Evolutionary conservation across 2,888 invertebrate genomes (phyloP).

Genomic region (Tetheella fluctuosa): DNA sequence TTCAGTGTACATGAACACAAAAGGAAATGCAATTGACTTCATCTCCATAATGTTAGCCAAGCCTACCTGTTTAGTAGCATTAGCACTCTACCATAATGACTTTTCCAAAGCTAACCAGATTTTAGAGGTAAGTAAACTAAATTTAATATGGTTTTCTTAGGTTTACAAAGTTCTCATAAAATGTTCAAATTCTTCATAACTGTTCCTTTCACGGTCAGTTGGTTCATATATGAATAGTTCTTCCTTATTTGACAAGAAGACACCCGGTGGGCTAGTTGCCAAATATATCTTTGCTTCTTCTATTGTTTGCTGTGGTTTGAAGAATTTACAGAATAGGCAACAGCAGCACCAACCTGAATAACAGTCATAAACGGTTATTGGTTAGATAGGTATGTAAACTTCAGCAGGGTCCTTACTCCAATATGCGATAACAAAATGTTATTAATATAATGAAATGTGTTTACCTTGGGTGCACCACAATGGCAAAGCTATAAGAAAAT

Average conservation of each 20-base stretch:
- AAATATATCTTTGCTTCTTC: constrained; percentile 82
- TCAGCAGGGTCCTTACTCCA: not conserved
- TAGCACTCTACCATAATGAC: constrained; percentile 89
- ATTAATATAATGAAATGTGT: not conserved
- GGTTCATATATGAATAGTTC: constrained; percentile 76
- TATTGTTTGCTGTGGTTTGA: constrained; percentile 82
- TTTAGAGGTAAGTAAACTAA: constrained; percentile 89
- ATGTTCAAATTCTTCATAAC: constrained; percentile 82
- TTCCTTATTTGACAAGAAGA: constrained; percentile 60
- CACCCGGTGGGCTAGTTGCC: constrained; percentile 83
- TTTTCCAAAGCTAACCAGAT: constrained; percentile 90
- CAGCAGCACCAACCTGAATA: constrained; percentile 86
- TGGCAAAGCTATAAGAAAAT: constrained; percentile 60
- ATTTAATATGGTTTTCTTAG: constrained; percentile 6
- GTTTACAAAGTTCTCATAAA: constrained; percentile 78
- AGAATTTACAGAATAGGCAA: constrained; percentile 83
- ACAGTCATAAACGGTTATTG: not conserved
- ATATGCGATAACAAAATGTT: no score
- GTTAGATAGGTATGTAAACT: not conserved
- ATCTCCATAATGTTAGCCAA: constrained; percentile 89
- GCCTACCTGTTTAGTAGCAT: constrained; percentile 89
- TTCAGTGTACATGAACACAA: constrained; percentile 59
- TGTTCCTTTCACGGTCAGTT: constrained; percentile 81
- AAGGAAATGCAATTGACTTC: constrained; percentile 74
- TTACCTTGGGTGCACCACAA: constrained; percentile 71